These are phyloP conservation scores for Formicarius rufipectus DNA, from an alignment of 2,113 vertebrate genomes.

Conservation along the genomic window DNA sequence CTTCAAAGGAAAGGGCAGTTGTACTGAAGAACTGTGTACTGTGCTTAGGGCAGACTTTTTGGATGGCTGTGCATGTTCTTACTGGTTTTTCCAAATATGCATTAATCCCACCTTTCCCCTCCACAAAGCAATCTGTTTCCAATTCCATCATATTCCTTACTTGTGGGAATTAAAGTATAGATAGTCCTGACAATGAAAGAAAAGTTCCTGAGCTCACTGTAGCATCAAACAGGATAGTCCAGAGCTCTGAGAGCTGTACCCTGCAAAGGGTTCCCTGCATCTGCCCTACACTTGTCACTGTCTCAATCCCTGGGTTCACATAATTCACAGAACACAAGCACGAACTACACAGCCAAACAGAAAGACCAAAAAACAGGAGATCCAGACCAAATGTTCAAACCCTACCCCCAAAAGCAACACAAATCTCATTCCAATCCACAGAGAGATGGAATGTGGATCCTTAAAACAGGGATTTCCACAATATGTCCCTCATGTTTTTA, in stretches of 20 bases:
- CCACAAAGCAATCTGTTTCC: neutral
- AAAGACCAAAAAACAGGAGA: neutral
- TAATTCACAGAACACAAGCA: neutral
- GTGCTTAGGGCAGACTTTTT: neutral
- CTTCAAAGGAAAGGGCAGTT: neutral
- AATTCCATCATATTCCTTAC: neutral
- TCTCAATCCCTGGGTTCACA: neutral
- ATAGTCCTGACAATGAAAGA: neutral
- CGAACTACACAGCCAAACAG: too few relatives aligned
- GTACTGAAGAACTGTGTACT: neutral
- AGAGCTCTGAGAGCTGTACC: neutral
- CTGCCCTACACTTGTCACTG: fast-evolving
- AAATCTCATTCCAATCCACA: neutral
- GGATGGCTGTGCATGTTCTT: neutral
- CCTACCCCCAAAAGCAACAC: neutral
- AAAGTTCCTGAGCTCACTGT: neutral
- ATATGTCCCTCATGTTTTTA: fast-evolving
- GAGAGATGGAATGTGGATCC: neutral
- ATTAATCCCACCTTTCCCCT: neutral
- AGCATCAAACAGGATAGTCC: neutral
- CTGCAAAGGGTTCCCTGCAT: neutral
- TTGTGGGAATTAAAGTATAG: neutral
- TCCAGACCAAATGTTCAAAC: neutral
- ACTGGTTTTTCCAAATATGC: neutral
- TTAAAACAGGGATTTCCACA: neutral